These are phyloP conservation scores for Drosophila cognata DNA, from an alignment of 2,888 invertebrate species.

Conservation along the genomic window DNA sequence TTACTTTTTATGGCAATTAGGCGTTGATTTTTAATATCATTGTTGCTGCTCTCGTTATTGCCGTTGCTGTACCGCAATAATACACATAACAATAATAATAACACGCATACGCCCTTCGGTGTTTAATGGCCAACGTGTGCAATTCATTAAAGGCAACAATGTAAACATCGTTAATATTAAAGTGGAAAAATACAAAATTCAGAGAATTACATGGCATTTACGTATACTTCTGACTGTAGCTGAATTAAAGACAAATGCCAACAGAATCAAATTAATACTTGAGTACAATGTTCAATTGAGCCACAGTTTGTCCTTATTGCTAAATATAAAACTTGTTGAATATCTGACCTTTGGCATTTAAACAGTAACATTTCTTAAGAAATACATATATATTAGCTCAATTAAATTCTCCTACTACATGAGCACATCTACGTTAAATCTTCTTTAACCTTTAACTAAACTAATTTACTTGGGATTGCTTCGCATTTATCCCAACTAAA, in stretches of 20 bases:
- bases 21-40: conserved; percentile 41
- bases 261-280: too few relatives aligned
- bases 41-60: conserved; percentile 11
- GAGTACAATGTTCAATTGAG: neutral
- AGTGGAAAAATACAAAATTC: conserved; percentile 24
- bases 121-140: conserved; percentile 43
- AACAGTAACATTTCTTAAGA: neutral
- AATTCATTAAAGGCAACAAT: conserved; percentile 41
- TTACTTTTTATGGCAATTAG: conserved; percentile 66
- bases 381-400: neutral
- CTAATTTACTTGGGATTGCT: neutral
- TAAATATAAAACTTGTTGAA: neutral
- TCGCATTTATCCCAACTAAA: neutral
- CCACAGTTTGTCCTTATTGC: neutral
- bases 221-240: neutral
- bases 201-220: neutral
- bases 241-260: neutral
- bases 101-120: conserved; percentile 51
- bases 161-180: conserved; percentile 53
- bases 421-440: neutral
- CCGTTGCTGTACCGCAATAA: conserved; percentile 36
- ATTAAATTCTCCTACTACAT: neutral
- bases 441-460: neutral
- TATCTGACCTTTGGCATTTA: neutral
- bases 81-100: conserved; percentile 36